Evolutionary conservation across 2,888 invertebrate genomes (phyloP), one percentile per base, ranked within the genome.

Genomic region (Himalopsyche tibetana): DNA sequence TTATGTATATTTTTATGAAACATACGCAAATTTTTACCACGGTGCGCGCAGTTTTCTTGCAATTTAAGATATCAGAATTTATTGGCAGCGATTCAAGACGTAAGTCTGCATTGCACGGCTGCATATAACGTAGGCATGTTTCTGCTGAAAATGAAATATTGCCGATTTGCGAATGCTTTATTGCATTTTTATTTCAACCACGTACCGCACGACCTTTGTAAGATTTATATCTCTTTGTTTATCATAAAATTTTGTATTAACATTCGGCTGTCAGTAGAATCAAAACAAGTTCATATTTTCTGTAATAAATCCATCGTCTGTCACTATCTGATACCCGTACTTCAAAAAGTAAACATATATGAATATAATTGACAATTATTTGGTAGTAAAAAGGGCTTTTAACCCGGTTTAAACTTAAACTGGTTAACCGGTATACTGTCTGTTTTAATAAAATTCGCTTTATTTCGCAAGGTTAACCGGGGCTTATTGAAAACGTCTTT

Each of bases 1-100:
- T 51, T 42, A 42, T 42, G 3, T 15, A 15, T 51, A 5, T 51
- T 51, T 28, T 51, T 51, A 15, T 51, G 51, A 74, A 63, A 63
- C n/a, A 63, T 11, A 63, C 63, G 19, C 63, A 63, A 74, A 74
- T 74, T 74, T 74, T 5, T 74, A 80, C 38, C 45, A 80, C n/a
- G 51, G 42, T 42, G 42, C 28, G 45, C 80, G 80, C 80, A 42
- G 42, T 51, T 84, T 82, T 80, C 38, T 28, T 84, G 81, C 79
- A 81, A 84, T 84, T 81, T 84, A 74, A 85, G 82, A 80, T 28
- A 80, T 85, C 85, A 38, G 40, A 80, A 85, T 85, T 85, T 85
- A 85, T 83, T 82, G 85, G 82, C 85, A 28, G 15, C 15, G 79
- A 38, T 82, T 85, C 85, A 82, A 82, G 82, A 51, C 51, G 45